Conservation (phyloP, 2,113 vertebrate genomes). For the Ceratotherium simum region DNA sequence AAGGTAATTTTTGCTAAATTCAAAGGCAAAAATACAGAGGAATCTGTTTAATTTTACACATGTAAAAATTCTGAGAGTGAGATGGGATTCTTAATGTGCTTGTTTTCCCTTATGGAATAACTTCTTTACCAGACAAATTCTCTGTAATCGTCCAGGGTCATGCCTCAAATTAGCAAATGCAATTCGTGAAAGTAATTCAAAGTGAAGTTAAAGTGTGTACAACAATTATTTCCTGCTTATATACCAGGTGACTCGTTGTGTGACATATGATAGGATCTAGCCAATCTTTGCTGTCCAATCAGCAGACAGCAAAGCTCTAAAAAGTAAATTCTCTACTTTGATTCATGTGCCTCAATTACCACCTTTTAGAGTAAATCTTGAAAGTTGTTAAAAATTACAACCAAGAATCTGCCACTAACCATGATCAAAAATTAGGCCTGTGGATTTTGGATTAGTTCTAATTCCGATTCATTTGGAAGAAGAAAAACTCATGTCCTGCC, state of each 20-base stretch:
- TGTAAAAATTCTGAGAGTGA: background rate
- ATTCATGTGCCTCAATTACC: background rate
- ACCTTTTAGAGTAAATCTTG: background rate
- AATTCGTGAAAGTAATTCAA: conserved; percentile 48
- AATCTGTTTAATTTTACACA: background rate
- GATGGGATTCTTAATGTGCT: background rate
- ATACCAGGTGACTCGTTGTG: background rate
- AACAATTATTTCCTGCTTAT: background rate
- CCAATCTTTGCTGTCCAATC: background rate
- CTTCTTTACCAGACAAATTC: background rate
- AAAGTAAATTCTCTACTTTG: background rate
- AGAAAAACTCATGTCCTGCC: background rate
- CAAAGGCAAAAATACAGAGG: background rate
- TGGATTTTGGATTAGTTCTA: background rate
- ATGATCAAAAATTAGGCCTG: background rate
- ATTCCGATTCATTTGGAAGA: background rate
- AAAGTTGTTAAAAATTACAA: conserved; percentile 24
- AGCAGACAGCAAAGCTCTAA: background rate
- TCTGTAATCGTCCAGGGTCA: background rate
- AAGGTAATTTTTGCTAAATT: background rate
- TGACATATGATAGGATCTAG: background rate
- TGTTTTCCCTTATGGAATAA: background rate
- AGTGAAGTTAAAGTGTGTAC: background rate
- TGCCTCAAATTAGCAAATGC: conserved; percentile 12
- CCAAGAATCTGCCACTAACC: background rate